Percentiles rank a stretch among this genome's conserved stretches.
phyloP scores from a whole-genome alignment of 1,140 invertebrate genomes.

The honey bee (Apis mellifera) region DNA sequence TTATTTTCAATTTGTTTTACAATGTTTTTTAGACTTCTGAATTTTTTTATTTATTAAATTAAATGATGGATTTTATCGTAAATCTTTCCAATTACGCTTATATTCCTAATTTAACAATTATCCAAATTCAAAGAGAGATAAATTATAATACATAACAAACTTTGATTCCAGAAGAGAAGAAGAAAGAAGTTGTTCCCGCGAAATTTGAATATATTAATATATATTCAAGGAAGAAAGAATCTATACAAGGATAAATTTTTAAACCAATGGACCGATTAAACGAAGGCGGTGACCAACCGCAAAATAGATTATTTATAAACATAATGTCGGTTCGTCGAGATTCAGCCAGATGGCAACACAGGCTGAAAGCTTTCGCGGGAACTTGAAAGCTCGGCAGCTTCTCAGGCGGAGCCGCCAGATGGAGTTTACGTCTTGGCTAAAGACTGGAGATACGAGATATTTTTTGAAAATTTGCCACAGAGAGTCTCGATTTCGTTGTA shows the following conservation, averaged over 20 bases:
- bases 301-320: conserved; percentile 49
- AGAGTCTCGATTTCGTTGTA: neutral
- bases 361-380: conserved; percentile 42
- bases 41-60: no score
- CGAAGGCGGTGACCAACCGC: conserved; percentile 1
- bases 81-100: no score
- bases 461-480: neutral
- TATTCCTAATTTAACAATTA: no score
- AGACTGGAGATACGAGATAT: neutral
- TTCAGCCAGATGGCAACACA: conserved; percentile 58
- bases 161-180: neutral
- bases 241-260: neutral
- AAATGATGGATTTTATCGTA: no score
- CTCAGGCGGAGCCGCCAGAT: conserved; percentile 54
- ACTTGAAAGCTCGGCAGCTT: conserved; percentile 54
- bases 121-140: no score
- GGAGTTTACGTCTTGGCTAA: conserved; percentile 40
- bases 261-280: neutral
- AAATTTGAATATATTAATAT: neutral
- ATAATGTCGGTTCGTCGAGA: conserved; percentile 12
- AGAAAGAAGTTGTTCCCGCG: neutral
- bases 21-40: no score
- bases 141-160: neutral
- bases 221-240: neutral
- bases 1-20: no score